Conservation (phyloP, 2,113 vertebrate species). For the Carassius gibelio region DNA sequence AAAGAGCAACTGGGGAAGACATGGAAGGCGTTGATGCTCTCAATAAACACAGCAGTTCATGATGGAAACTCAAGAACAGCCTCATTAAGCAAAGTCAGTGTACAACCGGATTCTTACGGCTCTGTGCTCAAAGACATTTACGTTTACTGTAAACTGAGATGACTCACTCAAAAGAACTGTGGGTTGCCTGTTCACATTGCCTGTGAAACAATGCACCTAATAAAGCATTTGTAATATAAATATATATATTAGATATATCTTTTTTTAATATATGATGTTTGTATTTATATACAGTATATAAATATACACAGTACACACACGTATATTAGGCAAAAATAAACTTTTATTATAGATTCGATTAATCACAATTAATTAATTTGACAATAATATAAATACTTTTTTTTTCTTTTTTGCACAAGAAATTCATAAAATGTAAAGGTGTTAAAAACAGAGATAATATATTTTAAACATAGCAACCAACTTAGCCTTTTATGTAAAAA, state of each 20-base stretch:
- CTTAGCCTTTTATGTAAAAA: not conserved
- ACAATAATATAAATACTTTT: no score
- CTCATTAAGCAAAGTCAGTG: constrained; percentile 22
- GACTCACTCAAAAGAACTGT: constrained; percentile 3
- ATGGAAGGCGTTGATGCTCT: not conserved
- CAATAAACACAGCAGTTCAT: not conserved
- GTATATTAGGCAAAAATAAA: no score
- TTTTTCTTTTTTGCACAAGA: not conserved
- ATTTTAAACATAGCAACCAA: not conserved
- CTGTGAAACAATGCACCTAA: not conserved
- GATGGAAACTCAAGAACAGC: not conserved
- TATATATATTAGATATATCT: no score
- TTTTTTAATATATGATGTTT: no score
- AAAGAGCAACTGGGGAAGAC: constrained; percentile 8
- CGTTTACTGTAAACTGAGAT: constrained; percentile 24
- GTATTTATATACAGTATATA: no score
- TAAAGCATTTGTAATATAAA: not conserved
- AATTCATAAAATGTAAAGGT: not conserved
- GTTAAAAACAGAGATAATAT: not conserved
- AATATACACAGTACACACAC: no score
- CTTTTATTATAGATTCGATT: no score
- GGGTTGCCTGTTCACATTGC: not conserved
- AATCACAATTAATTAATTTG: no score
- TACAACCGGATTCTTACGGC: not conserved
- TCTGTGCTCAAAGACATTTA: not conserved